These are phyloP conservation scores for Sebastes cheni DNA, from an alignment of 2,797 vertebrate species.

Conservation along the genomic window DNA sequence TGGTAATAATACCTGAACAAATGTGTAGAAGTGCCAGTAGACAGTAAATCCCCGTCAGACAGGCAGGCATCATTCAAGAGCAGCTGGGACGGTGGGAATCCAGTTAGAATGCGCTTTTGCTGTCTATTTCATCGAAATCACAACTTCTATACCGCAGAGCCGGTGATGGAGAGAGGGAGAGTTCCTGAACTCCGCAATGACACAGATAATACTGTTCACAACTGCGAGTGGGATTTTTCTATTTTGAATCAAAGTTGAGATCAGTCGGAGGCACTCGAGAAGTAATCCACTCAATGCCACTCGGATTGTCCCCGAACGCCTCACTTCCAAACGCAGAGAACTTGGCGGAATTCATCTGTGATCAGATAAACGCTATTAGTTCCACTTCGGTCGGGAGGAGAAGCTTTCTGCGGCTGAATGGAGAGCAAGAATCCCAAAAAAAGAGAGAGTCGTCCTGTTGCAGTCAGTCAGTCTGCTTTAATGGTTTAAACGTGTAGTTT, in stretches of 20 bases:
- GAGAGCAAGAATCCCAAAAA: background rate
- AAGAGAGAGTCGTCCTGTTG: constrained; percentile 3
- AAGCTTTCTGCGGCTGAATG: background rate
- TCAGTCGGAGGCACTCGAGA: constrained; percentile 53
- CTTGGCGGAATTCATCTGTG: constrained; percentile 71
- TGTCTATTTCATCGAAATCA: constrained; percentile 57
- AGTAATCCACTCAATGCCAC: constrained; percentile 49
- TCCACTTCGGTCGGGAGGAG: constrained; percentile 25
- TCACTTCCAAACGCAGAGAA: constrained; percentile 52
- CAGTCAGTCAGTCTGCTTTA: constrained; percentile 33
- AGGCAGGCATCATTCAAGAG: constrained; percentile 75
- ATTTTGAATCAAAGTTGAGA: constrained; percentile 53
- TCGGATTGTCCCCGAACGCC: constrained; percentile 41
- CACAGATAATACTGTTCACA: constrained; percentile 35
- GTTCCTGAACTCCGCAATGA: constrained; percentile 40
- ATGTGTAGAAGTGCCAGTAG: constrained; percentile 74
- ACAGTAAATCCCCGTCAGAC: constrained; percentile 68
- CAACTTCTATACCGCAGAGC: constrained; percentile 51
- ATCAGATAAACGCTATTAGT: constrained; percentile 10
- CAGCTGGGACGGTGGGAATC: constrained; percentile 62
- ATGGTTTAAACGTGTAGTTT: constrained; percentile 47
- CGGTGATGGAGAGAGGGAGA: constrained; percentile 18
- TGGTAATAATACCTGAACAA: constrained; percentile 72
- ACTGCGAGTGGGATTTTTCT: constrained; percentile 7
- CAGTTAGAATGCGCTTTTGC: constrained; percentile 33